These are phyloP conservation scores for Anoplolepis gracilipes DNA, from an alignment of 1,140 invertebrate species.

Conservation along the genomic window DNA sequence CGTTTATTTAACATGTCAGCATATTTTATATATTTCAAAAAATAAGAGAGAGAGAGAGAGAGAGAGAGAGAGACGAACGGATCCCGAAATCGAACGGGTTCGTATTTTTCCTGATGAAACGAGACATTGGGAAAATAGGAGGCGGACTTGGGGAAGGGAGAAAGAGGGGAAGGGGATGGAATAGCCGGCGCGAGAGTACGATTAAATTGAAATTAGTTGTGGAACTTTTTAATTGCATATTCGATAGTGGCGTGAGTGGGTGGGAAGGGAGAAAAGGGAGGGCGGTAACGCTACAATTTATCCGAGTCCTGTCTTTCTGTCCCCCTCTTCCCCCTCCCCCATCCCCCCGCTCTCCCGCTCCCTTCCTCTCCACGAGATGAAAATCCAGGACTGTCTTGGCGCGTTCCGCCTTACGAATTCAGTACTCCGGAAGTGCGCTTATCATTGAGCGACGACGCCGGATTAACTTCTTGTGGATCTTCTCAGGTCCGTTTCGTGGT, in stretches of 20 bases:
- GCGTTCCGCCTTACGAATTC: constrained; percentile 70
- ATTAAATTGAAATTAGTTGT: constrained; percentile 84
- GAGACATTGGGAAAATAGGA: constrained; percentile 24
- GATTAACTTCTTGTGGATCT: constrained; percentile 73
- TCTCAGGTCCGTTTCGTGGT: constrained; percentile 16
- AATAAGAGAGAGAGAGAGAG: not conserved
- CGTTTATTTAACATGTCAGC: not conserved
- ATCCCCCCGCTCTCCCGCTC: no score
- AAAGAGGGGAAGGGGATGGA: constrained; percentile 19
- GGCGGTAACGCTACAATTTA: constrained; percentile 76
- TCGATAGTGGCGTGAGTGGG: constrained; percentile 76
- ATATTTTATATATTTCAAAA: not conserved
- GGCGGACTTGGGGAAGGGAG: not conserved
- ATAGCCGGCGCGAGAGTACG: constrained; percentile 69
- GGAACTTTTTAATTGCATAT: constrained; percentile 84
- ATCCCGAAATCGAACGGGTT: not conserved
- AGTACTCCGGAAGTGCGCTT: constrained; percentile 74
- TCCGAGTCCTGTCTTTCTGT: constrained; percentile 63
- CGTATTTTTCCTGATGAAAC: constrained; percentile 13
- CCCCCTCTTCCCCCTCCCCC: no score
- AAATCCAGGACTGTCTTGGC: constrained; percentile 46
- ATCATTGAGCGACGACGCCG: constrained; percentile 78
- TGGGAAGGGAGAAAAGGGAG: no score
- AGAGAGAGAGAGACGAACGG: not conserved
- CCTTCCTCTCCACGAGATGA: not conserved